phyloP scores from a whole-genome alignment of 2,888 invertebrate species.

The Nephrocerus scutellatus region DNA sequence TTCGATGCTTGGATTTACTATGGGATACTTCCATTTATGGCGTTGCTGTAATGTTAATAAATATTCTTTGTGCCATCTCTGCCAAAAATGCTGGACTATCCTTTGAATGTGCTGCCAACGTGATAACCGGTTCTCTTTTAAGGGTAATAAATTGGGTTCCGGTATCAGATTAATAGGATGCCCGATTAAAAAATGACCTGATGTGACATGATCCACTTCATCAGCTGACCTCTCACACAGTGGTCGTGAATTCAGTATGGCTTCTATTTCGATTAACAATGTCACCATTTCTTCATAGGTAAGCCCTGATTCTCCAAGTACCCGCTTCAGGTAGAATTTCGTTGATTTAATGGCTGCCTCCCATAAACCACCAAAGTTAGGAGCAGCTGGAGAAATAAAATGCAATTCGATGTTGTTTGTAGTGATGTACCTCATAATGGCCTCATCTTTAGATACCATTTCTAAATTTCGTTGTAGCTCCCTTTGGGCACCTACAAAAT shows the following conservation, averaged over 20 bases:
- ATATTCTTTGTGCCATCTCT: constrained; percentile 17
- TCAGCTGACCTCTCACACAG: not conserved
- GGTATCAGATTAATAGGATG: constrained; percentile 11
- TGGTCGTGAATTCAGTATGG: constrained; percentile 11
- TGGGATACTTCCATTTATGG: constrained; percentile 14
- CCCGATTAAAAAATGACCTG: constrained; percentile 17
- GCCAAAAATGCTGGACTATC: constrained; percentile 19
- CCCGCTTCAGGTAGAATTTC: constrained; percentile 9
- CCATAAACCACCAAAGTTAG: constrained; percentile 13
- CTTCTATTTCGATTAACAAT: constrained; percentile 8
- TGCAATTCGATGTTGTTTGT: constrained; percentile 4
- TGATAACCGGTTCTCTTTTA: constrained; percentile 5
- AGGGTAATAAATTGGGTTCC: constrained; percentile 9
- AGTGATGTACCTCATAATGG: too few relatives aligned
- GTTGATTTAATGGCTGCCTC: constrained; percentile 8
- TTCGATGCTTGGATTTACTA: constrained; percentile 7
- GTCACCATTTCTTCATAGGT: constrained; percentile 13
- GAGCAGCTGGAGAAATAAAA: constrained; percentile 8
- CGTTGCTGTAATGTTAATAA: constrained; percentile 14
- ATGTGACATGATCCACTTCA: constrained; percentile 3
- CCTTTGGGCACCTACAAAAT: not conserved
- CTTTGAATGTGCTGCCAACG: constrained; percentile 14
- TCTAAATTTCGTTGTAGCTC: constrained; percentile 1
- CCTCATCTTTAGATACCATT: too few relatives aligned
- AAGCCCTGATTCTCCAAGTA: constrained; percentile 5